Evolutionary conservation across 2,113 vertebrate species (phyloP).

Genomic region (Microtus ochrogaster): DNA sequence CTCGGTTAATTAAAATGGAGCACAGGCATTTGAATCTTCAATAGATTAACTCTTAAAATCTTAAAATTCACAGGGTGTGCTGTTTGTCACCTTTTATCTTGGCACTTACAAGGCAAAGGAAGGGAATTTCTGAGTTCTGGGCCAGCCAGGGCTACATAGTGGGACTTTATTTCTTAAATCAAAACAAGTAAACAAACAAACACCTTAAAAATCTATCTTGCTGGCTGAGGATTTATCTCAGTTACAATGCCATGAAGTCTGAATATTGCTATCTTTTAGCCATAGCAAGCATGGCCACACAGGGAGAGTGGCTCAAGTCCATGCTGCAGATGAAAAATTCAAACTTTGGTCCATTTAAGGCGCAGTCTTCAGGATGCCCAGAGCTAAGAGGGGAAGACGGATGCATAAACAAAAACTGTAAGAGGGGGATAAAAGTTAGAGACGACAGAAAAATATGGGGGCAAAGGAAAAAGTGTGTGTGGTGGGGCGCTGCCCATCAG

Average conservation of each 20-base stretch:
- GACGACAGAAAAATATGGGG: neutral
- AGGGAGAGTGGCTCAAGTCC: neutral
- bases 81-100: neutral
- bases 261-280: constrained; percentile 12
- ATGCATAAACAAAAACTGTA: neutral
- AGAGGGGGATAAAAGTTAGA: neutral
- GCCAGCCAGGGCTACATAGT: neutral
- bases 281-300: neutral
- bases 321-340: neutral
- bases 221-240: constrained; percentile 31
- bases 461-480: neutral
- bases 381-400: neutral
- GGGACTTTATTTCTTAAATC: neutral
- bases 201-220: constrained; percentile 4
- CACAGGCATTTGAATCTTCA: constrained; percentile 13
- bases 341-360: neutral
- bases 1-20: constrained; percentile 13
- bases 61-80: neutral
- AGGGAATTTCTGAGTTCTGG: neutral
- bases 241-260: neutral
- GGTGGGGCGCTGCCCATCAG: neutral
- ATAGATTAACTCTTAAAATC: constrained; percentile 11
- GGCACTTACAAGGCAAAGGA: neutral
- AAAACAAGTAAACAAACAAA: neutral
- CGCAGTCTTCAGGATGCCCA: constrained; percentile 17